Evolutionary conservation across 2,888 invertebrate species (phyloP).

Genomic region (Cactoblastis cactorum): DNA sequence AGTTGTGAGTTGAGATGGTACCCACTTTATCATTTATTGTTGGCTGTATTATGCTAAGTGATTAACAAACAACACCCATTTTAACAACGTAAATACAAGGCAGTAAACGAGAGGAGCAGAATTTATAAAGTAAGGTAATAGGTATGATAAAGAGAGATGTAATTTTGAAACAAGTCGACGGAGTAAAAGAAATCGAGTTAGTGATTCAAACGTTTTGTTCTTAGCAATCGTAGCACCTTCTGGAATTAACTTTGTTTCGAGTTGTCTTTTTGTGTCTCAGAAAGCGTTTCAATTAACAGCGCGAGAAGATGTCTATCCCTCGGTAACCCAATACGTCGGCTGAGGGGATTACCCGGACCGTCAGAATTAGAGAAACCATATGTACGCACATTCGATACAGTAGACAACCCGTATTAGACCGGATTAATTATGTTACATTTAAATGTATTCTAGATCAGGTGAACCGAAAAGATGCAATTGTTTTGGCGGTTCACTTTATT

Average conservation of each 20-base stretch:
- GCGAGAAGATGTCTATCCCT: conserved; percentile 56
- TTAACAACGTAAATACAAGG: conserved; percentile 22
- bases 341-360: conserved; percentile 68
- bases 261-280: conserved; percentile 20
- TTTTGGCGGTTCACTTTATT: conserved; percentile 12
- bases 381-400: conserved; percentile 35
- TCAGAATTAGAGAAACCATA: conserved; percentile 78
- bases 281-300: conserved; percentile 29
- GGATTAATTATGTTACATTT: conserved; percentile 66
- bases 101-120: conserved; percentile 4
- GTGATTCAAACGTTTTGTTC: conserved; percentile 7
- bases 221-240: not conserved
- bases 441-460: conserved; percentile 53
- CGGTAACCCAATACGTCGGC: conserved; percentile 63
- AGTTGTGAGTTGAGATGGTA: conserved; percentile 64
- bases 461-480: conserved; percentile 39
- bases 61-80: conserved; percentile 55
- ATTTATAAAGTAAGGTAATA: conserved; percentile 8
- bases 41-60: conserved; percentile 50
- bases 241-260: conserved; percentile 8
- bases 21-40: conserved; percentile 56
- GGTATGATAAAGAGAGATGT: conserved; percentile 16
- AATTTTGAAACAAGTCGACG: conserved; percentile 4
- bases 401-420: conserved; percentile 60
- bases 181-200: conserved; percentile 8